Percentiles rank a stretch among this genome's conserved stretches.
phyloP scores from a whole-genome alignment of 2,888 invertebrate species.

The Tribolium freemani region DNA sequence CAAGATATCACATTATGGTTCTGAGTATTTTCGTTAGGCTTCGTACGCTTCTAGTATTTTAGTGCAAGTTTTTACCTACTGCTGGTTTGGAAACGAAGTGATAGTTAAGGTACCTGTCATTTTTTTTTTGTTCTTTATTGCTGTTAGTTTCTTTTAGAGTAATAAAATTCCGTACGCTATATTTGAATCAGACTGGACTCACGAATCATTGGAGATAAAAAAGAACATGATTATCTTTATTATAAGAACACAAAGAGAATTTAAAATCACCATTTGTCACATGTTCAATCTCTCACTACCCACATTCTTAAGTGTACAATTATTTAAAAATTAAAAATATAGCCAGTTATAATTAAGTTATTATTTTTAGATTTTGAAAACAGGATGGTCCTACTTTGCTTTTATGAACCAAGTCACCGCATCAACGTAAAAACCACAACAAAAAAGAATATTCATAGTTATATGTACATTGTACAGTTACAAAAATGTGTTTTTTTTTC shows the following conservation, averaged over 20 bases:
- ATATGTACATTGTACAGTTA: too few species aligned
- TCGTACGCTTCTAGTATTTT: slow-evolving; percentile 7
- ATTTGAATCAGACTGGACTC: too few species aligned
- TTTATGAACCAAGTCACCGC: not conserved
- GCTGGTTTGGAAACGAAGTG: slow-evolving; percentile 42
- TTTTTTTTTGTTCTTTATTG: not conserved
- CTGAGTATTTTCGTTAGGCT: slow-evolving; percentile 6
- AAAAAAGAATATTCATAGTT: too few species aligned
- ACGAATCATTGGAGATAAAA: too few species aligned
- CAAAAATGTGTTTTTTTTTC: too few species aligned
- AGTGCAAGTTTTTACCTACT: slow-evolving; percentile 32
- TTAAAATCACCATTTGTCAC: not conserved
- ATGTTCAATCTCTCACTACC: slow-evolving; percentile 3
- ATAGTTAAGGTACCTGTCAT: slow-evolving; percentile 15
- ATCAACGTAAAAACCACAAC: too few species aligned
- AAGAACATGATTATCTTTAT: slow-evolving; percentile 9
- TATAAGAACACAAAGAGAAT: not conserved
- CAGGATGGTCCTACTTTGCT: slow-evolving; percentile 7
- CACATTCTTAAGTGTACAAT: slow-evolving; percentile 4
- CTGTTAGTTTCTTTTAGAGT: slow-evolving; percentile 16
- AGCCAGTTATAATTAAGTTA: not conserved
- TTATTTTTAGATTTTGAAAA: not conserved
- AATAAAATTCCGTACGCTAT: not conserved
- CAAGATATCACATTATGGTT: not conserved
- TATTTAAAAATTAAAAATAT: not conserved